These are phyloP conservation scores for Drosophila gaucha DNA, from an alignment of 2,888 invertebrate species.

Conservation along the genomic window DNA sequence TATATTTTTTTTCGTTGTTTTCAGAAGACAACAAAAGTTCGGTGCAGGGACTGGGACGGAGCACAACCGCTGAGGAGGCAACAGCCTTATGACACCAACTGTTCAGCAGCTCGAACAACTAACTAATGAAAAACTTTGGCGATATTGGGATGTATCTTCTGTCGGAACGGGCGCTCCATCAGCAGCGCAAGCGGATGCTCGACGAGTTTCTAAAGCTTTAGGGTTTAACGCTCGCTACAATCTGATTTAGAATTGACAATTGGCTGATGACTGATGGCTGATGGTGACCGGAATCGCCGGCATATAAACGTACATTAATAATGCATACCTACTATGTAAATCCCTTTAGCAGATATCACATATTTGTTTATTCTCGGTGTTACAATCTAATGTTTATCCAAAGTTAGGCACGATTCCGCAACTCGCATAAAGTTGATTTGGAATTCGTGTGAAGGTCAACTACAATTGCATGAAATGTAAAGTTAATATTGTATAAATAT, in stretches of 20 bases:
- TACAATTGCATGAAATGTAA: slow-evolving; percentile 71
- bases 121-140: slow-evolving; percentile 82
- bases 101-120: slow-evolving; percentile 82
- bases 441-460: slow-evolving; percentile 34
- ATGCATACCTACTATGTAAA: slow-evolving; percentile 35
- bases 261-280: no score
- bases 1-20: slow-evolving; percentile 24
- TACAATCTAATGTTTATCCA: slow-evolving; percentile 55
- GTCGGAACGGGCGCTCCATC: slow-evolving; percentile 70
- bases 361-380: slow-evolving; percentile 75
- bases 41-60: slow-evolving; percentile 64
- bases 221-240: slow-evolving; percentile 9
- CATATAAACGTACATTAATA: slow-evolving; percentile 19
- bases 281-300: slow-evolving; percentile 6
- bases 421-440: slow-evolving; percentile 15
- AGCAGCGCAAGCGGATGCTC: slow-evolving; percentile 74
- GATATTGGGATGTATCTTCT: slow-evolving; percentile 77
- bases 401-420: slow-evolving; percentile 30
- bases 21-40: slow-evolving; percentile 74
- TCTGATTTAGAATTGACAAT: no score
- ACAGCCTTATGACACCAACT: slow-evolving; percentile 85
- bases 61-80: slow-evolving; percentile 79
- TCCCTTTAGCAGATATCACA: slow-evolving; percentile 69
- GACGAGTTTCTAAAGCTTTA: slow-evolving; percentile 76
- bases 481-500: slow-evolving; percentile 50